Conservation (phyloP, 1,140 invertebrate species). For the Bombus waltoni region DNA sequence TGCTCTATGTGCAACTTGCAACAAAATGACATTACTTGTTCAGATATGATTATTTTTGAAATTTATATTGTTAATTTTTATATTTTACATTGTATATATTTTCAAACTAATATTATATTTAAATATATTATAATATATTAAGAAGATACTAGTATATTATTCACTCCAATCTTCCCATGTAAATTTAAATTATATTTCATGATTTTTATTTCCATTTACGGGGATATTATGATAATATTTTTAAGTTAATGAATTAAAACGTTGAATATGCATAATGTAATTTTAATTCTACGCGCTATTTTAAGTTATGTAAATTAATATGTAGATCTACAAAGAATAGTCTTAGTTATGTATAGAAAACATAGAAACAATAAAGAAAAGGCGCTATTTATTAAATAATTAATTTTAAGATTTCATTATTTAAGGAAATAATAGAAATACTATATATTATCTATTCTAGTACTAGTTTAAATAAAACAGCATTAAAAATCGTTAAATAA, state of each 20-base stretch:
- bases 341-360: neutral
- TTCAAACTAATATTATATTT: slow-evolving; percentile 49
- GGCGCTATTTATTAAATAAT: neutral
- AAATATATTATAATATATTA: slow-evolving; percentile 53
- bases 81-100: slow-evolving; percentile 48
- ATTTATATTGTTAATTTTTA: slow-evolving; percentile 34
- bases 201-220: neutral
- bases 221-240: neutral
- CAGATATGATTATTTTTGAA: slow-evolving; percentile 29
- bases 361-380: neutral
- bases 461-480: neutral
- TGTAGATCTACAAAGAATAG: neutral
- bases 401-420: neutral
- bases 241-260: neutral
- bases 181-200: neutral
- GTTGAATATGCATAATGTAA: neutral
- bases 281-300: neutral
- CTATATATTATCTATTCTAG: neutral
- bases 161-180: slow-evolving; percentile 7
- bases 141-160: neutral
- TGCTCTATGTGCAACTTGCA: slow-evolving; percentile 29
- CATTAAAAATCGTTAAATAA: neutral
- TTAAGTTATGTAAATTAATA: neutral
- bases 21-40: slow-evolving; percentile 18
- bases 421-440: neutral